Evolutionary conservation across 2,113 vertebrate genomes (phyloP), one percentile per base, ranked within the genome.

Genomic region (Benitochromis conjunctus): DNA sequence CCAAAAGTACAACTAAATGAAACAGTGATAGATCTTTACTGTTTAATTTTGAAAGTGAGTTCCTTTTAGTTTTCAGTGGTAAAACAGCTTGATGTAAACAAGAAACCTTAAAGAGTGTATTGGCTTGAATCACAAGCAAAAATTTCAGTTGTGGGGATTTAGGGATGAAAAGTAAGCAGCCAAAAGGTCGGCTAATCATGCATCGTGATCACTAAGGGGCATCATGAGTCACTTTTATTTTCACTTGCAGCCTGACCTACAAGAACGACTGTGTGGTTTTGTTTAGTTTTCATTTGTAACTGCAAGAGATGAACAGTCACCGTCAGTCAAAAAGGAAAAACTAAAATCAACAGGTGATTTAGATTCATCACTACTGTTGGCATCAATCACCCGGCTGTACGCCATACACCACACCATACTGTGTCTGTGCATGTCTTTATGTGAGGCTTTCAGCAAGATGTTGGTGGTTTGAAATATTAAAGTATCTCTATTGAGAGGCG

Each of bases 381-480:
- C 56, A 29, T 58, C 24, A 58, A 3, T 38, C 13, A 11, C 34
- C 31, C n/a, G 11, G 9, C 19, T n/a, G 9, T 64, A 36, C n/a
- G n/a, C n/a, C n/a, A n/a, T n/a, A n/a, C n/a, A n/a, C n/a, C n/a
- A n/a, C 6, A 38, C 18, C 29, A 34, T 19, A 62, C 1, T 43
- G 7, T 21, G 60, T n/a, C 31, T 38, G 34, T n/a, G 34, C 34
- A 4, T 12, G 1, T 38, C 6, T 11, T 66, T 21, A 7, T 69
- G 31, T 80, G 2, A n/a, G 16, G 24, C 21, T 24, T 57, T 57
- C 7, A 57, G 1, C 13, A 0, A 29, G 24, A 24, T 9, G 56
- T 29, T 58, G 24, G 56, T 0, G 13, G 13, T 58, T 16, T 58
- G 56, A 58, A 58, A 58, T 29, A 16, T 0, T 29, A 16, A 58